A percentile compares a stretch with the other conserved stretches of the same genome.
phyloP scores from a whole-genome alignment of 2,113 vertebrate species.

The Arothron firmamentum region DNA sequence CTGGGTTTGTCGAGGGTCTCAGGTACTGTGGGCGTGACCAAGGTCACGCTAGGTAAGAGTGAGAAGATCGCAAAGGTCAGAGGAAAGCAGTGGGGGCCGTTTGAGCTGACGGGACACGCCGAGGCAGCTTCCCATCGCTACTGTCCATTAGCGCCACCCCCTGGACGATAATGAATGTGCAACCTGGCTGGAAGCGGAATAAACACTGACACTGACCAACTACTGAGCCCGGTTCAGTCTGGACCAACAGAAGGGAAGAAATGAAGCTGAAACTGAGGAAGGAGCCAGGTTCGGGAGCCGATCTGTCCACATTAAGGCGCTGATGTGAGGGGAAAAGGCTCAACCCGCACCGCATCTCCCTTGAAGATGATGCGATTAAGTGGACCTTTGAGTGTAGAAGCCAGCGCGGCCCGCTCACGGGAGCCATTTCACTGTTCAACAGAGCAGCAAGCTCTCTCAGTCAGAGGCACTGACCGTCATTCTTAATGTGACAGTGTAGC shows the following conservation, averaged over 20 bases:
- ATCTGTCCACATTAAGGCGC: conserved; percentile 43
- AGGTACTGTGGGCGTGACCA: no score
- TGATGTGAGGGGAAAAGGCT: conserved; percentile 26
- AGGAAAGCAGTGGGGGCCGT: conserved; percentile 35
- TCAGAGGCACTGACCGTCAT: conserved; percentile 62
- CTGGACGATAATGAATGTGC: no score
- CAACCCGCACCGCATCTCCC: conserved; percentile 25
- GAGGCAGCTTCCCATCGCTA: conserved; percentile 41
- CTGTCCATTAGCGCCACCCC: conserved; percentile 33
- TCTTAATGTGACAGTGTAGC: conserved; percentile 61
- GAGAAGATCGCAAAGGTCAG: conserved; percentile 16
- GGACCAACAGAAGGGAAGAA: conserved; percentile 6
- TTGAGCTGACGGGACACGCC: conserved; percentile 35
- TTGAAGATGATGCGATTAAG: conserved; percentile 59
- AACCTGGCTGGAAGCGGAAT: no score
- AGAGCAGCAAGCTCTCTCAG: conserved; percentile 65
- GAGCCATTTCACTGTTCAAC: conserved; percentile 75
- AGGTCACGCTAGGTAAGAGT: background rate
- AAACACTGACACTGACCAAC: conserved; percentile 4
- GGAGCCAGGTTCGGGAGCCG: conserved; percentile 10
- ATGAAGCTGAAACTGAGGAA: background rate
- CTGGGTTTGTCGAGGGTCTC: background rate
- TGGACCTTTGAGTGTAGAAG: conserved; percentile 53
- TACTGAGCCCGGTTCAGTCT: background rate
- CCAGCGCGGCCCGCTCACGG: conserved; percentile 37